Evolutionary conservation across 1,140 invertebrate genomes (phyloP).

Genomic region (Centruroides vittatus): DNA sequence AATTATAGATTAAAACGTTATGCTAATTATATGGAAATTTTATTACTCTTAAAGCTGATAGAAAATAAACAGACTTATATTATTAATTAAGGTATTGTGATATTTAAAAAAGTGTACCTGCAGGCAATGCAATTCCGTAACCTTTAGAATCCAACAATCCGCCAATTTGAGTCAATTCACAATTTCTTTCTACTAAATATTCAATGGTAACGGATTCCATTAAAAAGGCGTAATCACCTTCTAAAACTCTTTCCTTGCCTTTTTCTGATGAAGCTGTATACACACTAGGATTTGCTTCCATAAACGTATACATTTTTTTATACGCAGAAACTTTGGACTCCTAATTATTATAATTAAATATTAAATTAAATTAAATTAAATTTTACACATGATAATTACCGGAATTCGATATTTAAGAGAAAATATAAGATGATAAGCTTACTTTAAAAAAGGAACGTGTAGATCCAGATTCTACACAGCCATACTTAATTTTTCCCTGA

Average conservation of each 20-base stretch:
- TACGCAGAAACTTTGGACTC: constrained; percentile 36
- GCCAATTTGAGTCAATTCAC: constrained; percentile 34
- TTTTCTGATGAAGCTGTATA: constrained; percentile 31
- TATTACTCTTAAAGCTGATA: too few relatives aligned
- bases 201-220: constrained; percentile 36
- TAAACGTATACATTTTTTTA: constrained; percentile 38
- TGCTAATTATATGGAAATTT: too few relatives aligned
- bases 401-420: too few relatives aligned
- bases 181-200: constrained; percentile 31
- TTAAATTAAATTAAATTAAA: neutral
- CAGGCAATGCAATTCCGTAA: constrained; percentile 31
- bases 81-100: too few relatives aligned
- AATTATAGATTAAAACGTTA: too few relatives aligned
- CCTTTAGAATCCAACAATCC: constrained; percentile 33
- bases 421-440: constrained; percentile 21
- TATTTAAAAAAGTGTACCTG: constrained; percentile 10
- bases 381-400: too few relatives aligned
- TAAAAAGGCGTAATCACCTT: constrained; percentile 33
- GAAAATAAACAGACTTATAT: too few relatives aligned
- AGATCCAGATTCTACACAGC: constrained; percentile 80
- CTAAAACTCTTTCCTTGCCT: constrained; percentile 34
- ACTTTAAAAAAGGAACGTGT: constrained; percentile 85
- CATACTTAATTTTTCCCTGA: constrained; percentile 86
- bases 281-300: constrained; percentile 35
- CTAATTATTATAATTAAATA: constrained; percentile 19